Evolutionary conservation across 2,113 vertebrate species (phyloP), one percentile per base, ranked within the genome.

Genomic region (Zosterops lateralis): DNA sequence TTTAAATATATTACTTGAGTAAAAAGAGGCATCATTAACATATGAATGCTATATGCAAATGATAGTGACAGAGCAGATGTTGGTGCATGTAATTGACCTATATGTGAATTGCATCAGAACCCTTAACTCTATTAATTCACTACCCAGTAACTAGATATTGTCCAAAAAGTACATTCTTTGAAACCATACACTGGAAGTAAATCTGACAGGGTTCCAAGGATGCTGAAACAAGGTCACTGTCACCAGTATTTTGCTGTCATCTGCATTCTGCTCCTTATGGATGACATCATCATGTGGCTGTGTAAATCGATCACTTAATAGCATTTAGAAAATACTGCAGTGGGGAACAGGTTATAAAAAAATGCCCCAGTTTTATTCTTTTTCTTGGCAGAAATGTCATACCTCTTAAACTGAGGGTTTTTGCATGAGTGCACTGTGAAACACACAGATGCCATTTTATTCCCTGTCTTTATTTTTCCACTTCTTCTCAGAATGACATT

Each of bases 21-120:
- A 98, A 98, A 98, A 99, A 99, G 98, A 98, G 98, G 97, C 98
- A 97, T 99, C 98, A 99, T 99, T 99, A 99, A 99, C 99, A 99
- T 99, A 99, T 99, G 99, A 99, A 99, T 99, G 98, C 99, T 99
- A 98, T 99, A 99, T 99, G 99, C 99, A 99, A 99, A 99, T 99
- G 98, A 96, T 97, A 97, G 98, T 98, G 98, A 98, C 98, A 99
- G 99, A 99, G 99, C 99, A 99, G 99, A 99, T 99, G 99, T 99
- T 99, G 99, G 98, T 98, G 99, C 99, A 99, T 99, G 99, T 99
- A 99, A 99, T 99, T 99, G 99, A 99, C 99, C 99, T 99, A 99
- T 99, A 99, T 99, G 99, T 99, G 99, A 99, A 99, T 99, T 98
- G 98, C 99, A 99, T 99, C 99, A 98, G 99, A 99, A 99, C 98